Conservation (phyloP, 2,888 invertebrate genomes). For the Alentia gelatinosa region DNA sequence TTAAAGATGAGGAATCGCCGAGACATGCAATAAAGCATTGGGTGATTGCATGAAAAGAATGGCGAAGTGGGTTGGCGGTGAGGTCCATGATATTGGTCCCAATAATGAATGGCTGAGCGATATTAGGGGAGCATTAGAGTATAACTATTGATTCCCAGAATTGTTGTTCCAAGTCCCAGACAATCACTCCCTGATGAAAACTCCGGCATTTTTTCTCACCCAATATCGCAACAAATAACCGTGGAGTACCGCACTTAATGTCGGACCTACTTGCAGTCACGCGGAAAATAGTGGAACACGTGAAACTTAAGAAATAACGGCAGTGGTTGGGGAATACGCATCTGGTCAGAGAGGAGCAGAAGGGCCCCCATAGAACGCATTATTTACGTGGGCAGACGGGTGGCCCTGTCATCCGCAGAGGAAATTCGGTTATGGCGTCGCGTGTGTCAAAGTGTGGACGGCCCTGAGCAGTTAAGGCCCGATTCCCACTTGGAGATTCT, state of each 20-base stretch:
- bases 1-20: constrained; percentile 47
- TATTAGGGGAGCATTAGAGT: constrained; percentile 12
- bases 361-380: too few species aligned
- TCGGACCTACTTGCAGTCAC: too few species aligned
- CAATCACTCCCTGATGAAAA: not conserved
- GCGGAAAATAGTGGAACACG: too few species aligned
- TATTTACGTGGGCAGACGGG: too few species aligned
- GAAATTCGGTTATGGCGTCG: not conserved
- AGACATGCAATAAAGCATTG: constrained; percentile 32
- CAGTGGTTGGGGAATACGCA: too few species aligned
- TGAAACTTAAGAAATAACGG: too few species aligned
- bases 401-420: too few species aligned
- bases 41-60: constrained; percentile 44
- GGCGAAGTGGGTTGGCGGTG: not conserved
- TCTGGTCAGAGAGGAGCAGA: not conserved
- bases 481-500: too few species aligned
- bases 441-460: not conserved
- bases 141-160: not conserved
- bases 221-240: not conserved
- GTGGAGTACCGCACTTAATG: too few species aligned
- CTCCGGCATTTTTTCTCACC: not conserved
- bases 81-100: not conserved
- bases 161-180: not conserved
- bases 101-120: constrained; percentile 31
- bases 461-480: not conserved